Evolutionary conservation across 1,140 invertebrate species (phyloP).

Genomic region (Drosophila bipectinata): DNA sequence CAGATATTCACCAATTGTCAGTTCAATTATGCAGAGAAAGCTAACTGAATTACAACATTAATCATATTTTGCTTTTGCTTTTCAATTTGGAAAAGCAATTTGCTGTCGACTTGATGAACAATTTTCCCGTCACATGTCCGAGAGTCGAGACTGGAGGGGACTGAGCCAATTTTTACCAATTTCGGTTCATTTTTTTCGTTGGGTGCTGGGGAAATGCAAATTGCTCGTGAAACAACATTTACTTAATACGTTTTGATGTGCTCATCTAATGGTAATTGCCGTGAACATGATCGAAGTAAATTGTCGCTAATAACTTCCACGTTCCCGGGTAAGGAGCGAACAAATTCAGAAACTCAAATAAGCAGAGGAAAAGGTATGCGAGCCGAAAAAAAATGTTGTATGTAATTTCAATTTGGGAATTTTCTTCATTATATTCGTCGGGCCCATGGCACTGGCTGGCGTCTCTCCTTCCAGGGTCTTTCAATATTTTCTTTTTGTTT

Average conservation of each 20-base stretch:
- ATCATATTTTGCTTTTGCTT: constrained; percentile 9
- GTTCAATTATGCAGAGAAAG: constrained; percentile 12
- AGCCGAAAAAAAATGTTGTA: constrained; percentile 43
- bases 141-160: neutral
- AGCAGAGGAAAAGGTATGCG: constrained; percentile 17
- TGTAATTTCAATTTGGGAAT: constrained; percentile 79
- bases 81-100: constrained; percentile 40
- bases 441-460: constrained; percentile 42
- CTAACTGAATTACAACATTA: constrained; percentile 17
- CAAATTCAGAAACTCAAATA: constrained; percentile 5
- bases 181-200: neutral
- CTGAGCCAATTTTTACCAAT: constrained; percentile 1
- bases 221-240: constrained; percentile 69
- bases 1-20: constrained; percentile 14
- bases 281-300: constrained; percentile 72
- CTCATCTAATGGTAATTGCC: constrained; percentile 76
- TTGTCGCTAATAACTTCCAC: constrained; percentile 78
- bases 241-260: constrained; percentile 69
- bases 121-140: constrained; percentile 41
- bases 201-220: constrained; percentile 40
- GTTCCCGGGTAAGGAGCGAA: constrained; percentile 18
- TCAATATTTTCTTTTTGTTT: constrained; percentile 54
- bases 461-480: constrained; percentile 32
- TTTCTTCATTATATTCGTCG: constrained; percentile 70
- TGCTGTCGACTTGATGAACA: constrained; percentile 9